Evolutionary conservation across 2,113 vertebrate genomes (phyloP).

Genomic region (Cygnus atratus): DNA sequence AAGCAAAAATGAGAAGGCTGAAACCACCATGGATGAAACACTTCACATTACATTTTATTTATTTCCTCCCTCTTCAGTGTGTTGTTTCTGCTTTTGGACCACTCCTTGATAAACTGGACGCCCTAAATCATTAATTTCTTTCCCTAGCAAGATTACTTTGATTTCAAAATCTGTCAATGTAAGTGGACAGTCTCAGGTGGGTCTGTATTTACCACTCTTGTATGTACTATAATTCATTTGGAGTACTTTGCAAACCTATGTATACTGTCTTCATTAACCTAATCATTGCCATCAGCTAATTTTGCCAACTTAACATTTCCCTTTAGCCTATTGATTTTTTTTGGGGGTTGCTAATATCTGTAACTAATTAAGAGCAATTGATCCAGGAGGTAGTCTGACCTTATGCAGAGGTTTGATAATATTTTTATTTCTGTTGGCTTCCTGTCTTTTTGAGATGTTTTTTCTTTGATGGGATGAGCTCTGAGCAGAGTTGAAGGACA

Average conservation of each 20-base stretch:
- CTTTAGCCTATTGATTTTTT: neutral
- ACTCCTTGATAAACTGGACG: neutral
- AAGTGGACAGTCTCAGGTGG: neutral
- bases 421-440: neutral
- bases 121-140: neutral
- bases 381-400: rapidly evolving
- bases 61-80: neutral
- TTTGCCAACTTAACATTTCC: neutral
- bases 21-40: neutral
- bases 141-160: neutral
- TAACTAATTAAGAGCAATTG: neutral
- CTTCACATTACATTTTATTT: neutral
- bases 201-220: neutral
- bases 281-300: neutral
- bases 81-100: neutral
- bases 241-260: neutral
- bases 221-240: neutral
- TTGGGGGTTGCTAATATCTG: neutral
- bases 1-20: neutral
- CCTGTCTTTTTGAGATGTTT: neutral
- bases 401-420: neutral
- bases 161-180: neutral
- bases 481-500: neutral
- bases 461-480: neutral
- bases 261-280: neutral